These are phyloP conservation scores for Therioaphis trifolii DNA, from an alignment of 2,888 invertebrate species.

Conservation along the genomic window DNA sequence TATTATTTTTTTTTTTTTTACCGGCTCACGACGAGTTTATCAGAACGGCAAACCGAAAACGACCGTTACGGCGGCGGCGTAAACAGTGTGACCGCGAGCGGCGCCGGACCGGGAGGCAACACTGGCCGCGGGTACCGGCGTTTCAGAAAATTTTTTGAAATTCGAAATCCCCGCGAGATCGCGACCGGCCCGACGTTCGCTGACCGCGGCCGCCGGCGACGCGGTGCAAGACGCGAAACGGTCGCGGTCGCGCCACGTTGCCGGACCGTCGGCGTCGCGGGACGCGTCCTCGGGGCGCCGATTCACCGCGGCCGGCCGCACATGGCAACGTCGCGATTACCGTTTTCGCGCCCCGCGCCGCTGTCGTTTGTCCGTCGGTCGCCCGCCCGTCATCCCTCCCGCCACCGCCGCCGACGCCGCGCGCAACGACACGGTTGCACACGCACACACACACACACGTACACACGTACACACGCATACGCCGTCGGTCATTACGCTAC, in stretches of 20 bases:
- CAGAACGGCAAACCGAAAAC: neutral
- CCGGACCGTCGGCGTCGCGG: slow-evolving; percentile 4
- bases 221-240: neutral
- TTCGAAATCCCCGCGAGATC: neutral
- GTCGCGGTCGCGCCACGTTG: slow-evolving; percentile 10
- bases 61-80: neutral
- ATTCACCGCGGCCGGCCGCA: slow-evolving; percentile 1
- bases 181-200: too few species aligned
- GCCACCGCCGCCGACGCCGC: neutral
- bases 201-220: neutral
- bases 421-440: neutral
- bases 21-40: neutral
- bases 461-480: neutral
- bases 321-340: slow-evolving; percentile 61
- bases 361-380: slow-evolving; percentile 16
- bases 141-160: neutral
- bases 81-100: slow-evolving; percentile 1
- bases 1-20: too few species aligned
- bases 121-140: slow-evolving; percentile 7
- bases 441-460: slow-evolving; percentile 10
- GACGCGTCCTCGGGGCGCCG: slow-evolving; percentile 27
- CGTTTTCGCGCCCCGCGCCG: slow-evolving; percentile 38
- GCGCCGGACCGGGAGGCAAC: neutral
- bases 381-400: neutral
- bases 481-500: slow-evolving; percentile 40